Conservation (phyloP, 2,888 invertebrate species). For the Celastrina argiolus region DNA sequence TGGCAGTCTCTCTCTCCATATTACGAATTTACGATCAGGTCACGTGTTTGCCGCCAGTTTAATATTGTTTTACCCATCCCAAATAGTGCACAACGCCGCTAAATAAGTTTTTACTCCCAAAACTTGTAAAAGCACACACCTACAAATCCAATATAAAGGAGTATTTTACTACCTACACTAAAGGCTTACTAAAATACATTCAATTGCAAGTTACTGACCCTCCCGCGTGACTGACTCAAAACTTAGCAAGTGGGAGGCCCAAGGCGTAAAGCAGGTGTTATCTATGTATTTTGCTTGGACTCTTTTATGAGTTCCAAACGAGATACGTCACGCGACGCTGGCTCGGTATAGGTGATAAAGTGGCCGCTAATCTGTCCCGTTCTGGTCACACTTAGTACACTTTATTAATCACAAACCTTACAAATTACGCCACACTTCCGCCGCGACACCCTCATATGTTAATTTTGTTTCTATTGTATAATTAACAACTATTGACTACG, state of each 20-base stretch:
- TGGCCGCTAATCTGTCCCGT: constrained; percentile 77
- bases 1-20: too few relatives aligned
- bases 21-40: too few relatives aligned
- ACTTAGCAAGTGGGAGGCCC: constrained; percentile 72
- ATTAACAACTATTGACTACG: constrained; percentile 46
- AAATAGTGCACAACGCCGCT: too few relatives aligned
- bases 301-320: constrained; percentile 77
- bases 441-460: constrained; percentile 70
- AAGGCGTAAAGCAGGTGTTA: constrained; percentile 73
- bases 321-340: constrained; percentile 78
- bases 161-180: not conserved
- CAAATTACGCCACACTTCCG: constrained; percentile 76
- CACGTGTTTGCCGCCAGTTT: too few relatives aligned
- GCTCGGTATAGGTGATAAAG: constrained; percentile 77
- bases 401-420: constrained; percentile 78
- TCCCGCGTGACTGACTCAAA: constrained; percentile 52
- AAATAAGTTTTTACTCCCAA: too few relatives aligned
- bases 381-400: constrained; percentile 76
- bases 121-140: too few relatives aligned
- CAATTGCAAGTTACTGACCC: constrained; percentile 72
- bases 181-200: constrained; percentile 47
- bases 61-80: too few relatives aligned
- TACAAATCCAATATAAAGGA: not conserved
- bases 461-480: constrained; percentile 68
- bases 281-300: constrained; percentile 77